Base-by-base conservation (phyloP, 2,113 vertebrate species). In the Oryzias celebensis region DNA sequence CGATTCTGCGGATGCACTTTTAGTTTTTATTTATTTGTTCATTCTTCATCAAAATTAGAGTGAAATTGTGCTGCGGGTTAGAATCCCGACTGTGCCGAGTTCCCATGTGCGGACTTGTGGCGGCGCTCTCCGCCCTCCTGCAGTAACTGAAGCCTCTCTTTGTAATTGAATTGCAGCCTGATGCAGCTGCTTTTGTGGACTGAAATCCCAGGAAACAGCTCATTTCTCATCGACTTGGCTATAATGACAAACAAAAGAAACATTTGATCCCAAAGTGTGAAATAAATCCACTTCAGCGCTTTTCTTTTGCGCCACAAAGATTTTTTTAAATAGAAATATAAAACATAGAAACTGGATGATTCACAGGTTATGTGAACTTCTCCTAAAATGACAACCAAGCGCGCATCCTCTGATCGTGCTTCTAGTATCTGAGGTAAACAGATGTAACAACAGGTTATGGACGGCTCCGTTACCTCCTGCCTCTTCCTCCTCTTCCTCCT, bases 401-500 rank as follows among this genome's bases (percentile, higher is more conserved):
- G 36, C 8, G 8, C 36, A 36, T 36, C 36, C 10, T 36, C 36
- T 36, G 36, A 2, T 36, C 36, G 36, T 36, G 36, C 2, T 36
- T 12, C 36, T 36, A 36, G 1, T 3, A 36, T 36, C 7, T 36
- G 36, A 36, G 31, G 36, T 36, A 36, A 36, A 36, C 36, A 36
- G 10, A 36, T 36, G 36, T 36, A 67, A 88, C 89, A 90, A 90
- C 89, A 90, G 89, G 89, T 90, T 85, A 69, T 56, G 48, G 61
- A 75, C 14, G 60, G 43, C 10, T 31, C 58, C 44, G 22, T 63
- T 75, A 84, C 84, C 87, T 87, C 51, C 47, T 3, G 41, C 28
- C 60, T 59, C 47, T 36, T 28, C 59, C 59, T 61, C 28, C 69
- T 58, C 52, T 24, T 45, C 17, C 20, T 31, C 10, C 62, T 14